Evolutionary conservation across 2,797 vertebrate genomes (phyloP), one percentile per base, ranked within the genome.

Genomic region (Harpagifer antarcticus): DNA sequence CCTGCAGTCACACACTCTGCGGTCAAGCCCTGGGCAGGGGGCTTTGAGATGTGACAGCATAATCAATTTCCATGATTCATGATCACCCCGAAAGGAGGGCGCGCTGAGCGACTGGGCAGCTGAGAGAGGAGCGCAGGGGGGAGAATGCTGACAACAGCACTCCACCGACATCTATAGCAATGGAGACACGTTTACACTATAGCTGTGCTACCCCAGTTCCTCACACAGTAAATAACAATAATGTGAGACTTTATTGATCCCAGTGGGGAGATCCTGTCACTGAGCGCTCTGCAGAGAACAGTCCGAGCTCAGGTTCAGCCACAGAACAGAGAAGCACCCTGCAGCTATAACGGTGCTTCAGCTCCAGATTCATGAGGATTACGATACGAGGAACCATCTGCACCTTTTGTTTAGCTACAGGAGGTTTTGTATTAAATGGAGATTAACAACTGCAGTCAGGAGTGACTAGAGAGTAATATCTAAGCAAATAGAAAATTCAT

Each of bases 31-130:
- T 90, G 88, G 89, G 79, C 82, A 83, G 76, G 43, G 88, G 90
- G 89, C 92, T 91, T 93, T 93, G 88, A 91, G 85, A 91, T 77
- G 89, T 95, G 93, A 94, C 93, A 94, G 93, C 87, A 71, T 90
- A 91, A 94, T 94, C 92, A 91, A 94, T 95, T 94, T 92, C 84
- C 72, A 86, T 94, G 93, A 95, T 94, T 93, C 90, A 93, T 92
- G 91, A 88, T 88, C 73, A 62, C 72, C 78, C 84, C 47, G 31
- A 84, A 89, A 83, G 85, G 84, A 93, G 86, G 85, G 67, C 67
- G 62, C 47, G 72, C 80, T 85, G 88, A 91, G 85, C 55, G 57
- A 88, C 80, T 8, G 79, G 91, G 85, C 91, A 91, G 89, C 89
- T 88, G 91, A 92, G 88, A 87, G 84, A 82, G 76, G 88, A 90